Conservation (phyloP, 2,113 vertebrate species). For the Gallinago undulata region DNA sequence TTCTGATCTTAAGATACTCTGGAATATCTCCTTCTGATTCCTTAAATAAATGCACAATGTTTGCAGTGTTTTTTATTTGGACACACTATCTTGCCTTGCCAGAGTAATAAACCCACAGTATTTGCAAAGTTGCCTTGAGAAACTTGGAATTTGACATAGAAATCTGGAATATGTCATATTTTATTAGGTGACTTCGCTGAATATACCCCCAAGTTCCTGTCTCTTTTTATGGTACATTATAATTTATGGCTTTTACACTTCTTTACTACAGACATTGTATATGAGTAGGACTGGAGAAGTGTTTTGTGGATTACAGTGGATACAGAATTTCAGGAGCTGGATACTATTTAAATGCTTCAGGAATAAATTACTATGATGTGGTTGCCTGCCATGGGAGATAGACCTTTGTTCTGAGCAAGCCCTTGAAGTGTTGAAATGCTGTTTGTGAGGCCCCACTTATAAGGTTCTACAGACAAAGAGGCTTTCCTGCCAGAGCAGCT, state of each 20-base stretch:
- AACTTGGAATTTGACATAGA: background rate
- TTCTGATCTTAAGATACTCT: background rate
- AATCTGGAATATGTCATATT: background rate
- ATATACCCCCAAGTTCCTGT: background rate
- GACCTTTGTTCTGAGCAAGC: background rate
- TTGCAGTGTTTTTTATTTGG: background rate
- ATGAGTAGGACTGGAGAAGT: background rate
- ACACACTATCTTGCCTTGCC: background rate
- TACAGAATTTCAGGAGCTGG: background rate
- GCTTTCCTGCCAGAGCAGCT: fast-evolving
- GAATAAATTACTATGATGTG: background rate
- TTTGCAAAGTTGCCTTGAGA: constrained; percentile 13
- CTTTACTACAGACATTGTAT: background rate
- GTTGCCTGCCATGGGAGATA: background rate
- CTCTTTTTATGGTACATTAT: background rate
- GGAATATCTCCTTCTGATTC: background rate
- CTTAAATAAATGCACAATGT: background rate
- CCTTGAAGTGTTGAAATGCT: background rate
- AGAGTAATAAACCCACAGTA: background rate
- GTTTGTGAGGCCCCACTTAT: background rate
- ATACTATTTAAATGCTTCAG: background rate
- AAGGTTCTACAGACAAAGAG: background rate
- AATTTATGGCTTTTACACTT: constrained; percentile 4
- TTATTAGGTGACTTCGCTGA: constrained; percentile 25
- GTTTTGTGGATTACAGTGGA: background rate